Evolutionary conservation across 2,797 vertebrate species (phyloP).

Genomic region (Prunella strophiata): DNA sequence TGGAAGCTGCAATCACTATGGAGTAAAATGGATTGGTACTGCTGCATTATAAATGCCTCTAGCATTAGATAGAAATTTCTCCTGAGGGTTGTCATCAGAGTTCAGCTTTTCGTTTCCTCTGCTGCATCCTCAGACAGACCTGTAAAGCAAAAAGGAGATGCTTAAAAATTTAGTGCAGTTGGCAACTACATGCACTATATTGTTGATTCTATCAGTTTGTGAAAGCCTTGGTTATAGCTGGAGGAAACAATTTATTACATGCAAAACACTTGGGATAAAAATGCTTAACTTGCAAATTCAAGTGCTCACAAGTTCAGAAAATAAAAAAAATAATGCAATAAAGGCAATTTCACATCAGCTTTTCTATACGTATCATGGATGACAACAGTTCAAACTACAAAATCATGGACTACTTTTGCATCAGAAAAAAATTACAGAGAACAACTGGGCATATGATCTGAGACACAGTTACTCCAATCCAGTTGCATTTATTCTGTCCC

Average conservation of each 20-base stretch:
- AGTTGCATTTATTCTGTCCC: background rate
- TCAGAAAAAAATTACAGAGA: background rate
- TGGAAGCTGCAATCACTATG: background rate
- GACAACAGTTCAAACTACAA: background rate
- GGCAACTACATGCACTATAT: background rate
- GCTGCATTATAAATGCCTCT: constrained; percentile 25
- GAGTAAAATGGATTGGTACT: background rate
- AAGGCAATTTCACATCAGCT: background rate
- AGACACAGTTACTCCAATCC: background rate
- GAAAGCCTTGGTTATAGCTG: background rate
- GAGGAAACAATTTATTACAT: constrained; percentile 14
- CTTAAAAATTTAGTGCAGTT: background rate
- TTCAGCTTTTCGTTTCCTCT: constrained; percentile 57
- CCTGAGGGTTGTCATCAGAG: background rate
- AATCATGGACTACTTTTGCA: background rate
- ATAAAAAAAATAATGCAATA: background rate
- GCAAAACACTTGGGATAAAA: background rate
- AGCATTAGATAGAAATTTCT: background rate
- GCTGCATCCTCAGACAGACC: constrained; percentile 52
- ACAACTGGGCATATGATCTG: background rate
- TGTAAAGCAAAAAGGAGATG: constrained; percentile 49
- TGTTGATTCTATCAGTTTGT: background rate
- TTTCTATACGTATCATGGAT: background rate
- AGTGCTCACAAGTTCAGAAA: background rate
- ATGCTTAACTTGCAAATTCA: constrained; percentile 8